phyloP scores from a whole-genome alignment of 1,140 invertebrate species.

The Philaenus spumarius region DNA sequence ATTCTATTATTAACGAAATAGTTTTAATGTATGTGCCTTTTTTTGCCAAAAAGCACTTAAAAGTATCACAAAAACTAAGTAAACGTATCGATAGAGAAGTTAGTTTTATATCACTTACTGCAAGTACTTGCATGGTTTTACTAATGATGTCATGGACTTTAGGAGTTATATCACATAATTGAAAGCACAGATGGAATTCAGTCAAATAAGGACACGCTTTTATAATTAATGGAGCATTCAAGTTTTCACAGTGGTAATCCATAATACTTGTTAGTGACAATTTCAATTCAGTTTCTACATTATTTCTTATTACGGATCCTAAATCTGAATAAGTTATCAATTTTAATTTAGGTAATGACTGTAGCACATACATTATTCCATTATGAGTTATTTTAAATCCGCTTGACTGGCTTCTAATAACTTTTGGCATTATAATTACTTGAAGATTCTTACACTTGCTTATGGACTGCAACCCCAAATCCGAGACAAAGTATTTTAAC shows the following conservation, averaged over 20 bases:
- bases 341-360: constrained; percentile 20
- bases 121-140: no score
- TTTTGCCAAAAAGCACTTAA: no score
- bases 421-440: constrained; percentile 25
- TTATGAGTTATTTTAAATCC: constrained; percentile 23
- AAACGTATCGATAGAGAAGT: no score
- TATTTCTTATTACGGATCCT: constrained; percentile 18
- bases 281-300: background rate
- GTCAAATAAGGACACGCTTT: background rate
- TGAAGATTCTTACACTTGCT: constrained; percentile 23
- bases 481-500: constrained; percentile 28
- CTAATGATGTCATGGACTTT: no score
- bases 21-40: no score
- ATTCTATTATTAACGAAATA: no score
- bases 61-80: no score
- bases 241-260: background rate
- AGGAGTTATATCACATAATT: no score
- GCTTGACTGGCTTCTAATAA: constrained; percentile 19
- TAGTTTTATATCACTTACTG: no score
- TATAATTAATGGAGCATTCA: background rate
- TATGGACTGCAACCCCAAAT: constrained; percentile 24
- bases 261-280: background rate
- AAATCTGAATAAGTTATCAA: constrained; percentile 27
- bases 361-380: constrained; percentile 23
- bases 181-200: background rate